phyloP scores from a whole-genome alignment of 2,888 invertebrate species.

The Octodonta nipae region DNA sequence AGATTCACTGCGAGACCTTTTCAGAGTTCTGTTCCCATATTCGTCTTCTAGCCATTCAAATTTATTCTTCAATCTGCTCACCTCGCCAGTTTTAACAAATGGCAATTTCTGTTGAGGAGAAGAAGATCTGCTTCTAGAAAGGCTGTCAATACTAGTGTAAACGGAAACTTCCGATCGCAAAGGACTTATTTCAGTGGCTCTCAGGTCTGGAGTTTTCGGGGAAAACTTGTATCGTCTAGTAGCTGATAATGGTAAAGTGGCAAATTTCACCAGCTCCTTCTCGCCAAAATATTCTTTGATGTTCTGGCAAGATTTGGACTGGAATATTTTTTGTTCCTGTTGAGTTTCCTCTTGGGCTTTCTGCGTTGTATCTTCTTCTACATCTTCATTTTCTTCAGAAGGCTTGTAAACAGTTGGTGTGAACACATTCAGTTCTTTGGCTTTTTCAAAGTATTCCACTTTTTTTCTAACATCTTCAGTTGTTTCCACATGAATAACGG shows the following conservation, averaged over 20 bases:
- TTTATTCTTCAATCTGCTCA: constrained; percentile 60
- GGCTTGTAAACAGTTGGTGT: constrained; percentile 35
- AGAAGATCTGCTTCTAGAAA: constrained; percentile 55
- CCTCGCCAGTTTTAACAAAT: constrained; percentile 62
- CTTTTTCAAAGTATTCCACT: constrained; percentile 69
- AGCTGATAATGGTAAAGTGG: constrained; percentile 40
- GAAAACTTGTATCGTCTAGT: constrained; percentile 39
- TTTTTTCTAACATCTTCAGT: constrained; percentile 55
- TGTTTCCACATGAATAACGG: constrained; percentile 51
- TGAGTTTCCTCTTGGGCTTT: constrained; percentile 9
- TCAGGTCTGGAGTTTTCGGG: constrained; percentile 28
- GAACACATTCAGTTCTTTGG: constrained; percentile 41
- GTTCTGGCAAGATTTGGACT: constrained; percentile 57
- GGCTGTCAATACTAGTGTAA: constrained; percentile 50
- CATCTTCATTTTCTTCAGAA: constrained; percentile 34
- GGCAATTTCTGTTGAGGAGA: constrained; percentile 64
- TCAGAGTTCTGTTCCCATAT: constrained; percentile 24
- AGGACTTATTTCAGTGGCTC: constrained; percentile 33
- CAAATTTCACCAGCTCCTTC: constrained; percentile 45
- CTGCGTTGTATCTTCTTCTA: constrained; percentile 16
- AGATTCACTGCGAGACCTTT: constrained; percentile 61
- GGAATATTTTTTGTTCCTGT: constrained; percentile 9
- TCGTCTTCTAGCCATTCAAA: constrained; percentile 53
- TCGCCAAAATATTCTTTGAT: constrained; percentile 75
- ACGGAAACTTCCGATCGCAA: constrained; percentile 30